Percentiles rank a stretch among this genome's conserved stretches.
These are phyloP conservation scores for Nematolebias whitei DNA, from an alignment of 2,113 vertebrate genomes.

Conservation along the genomic window DNA sequence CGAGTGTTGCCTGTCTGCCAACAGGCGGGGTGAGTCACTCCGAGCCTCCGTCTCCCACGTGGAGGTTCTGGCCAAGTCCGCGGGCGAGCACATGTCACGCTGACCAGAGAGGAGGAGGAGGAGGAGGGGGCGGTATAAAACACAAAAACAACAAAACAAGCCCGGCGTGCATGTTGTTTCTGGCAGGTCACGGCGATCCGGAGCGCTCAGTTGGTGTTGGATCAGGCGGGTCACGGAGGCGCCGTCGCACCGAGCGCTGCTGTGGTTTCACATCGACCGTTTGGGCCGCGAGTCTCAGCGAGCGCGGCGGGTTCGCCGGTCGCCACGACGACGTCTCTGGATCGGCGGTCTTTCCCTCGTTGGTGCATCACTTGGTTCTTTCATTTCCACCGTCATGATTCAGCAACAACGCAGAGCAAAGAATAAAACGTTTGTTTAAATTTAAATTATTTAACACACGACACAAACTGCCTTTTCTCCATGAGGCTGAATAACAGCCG, in stretches of 20 bases:
- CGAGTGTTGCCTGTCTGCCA: conserved; percentile 33
- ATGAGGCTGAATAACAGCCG: no score
- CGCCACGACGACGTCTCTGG: conserved; percentile 34
- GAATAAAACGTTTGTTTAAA: no score
- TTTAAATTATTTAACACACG: no score
- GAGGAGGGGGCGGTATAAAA: no score
- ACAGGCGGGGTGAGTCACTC: conserved; percentile 44
- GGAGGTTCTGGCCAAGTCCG: conserved; percentile 25
- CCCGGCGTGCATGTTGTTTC: conserved; percentile 5
- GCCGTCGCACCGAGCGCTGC: conserved; percentile 31
- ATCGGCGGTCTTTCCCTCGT: not conserved
- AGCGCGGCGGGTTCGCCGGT: conserved; percentile 44
- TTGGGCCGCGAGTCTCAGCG: conserved; percentile 61
- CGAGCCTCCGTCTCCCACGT: conserved; percentile 26
- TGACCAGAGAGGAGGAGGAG: conserved; percentile 16
- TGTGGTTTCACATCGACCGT: conserved; percentile 56
- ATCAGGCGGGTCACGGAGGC: conserved; percentile 31
- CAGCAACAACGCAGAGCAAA: no score
- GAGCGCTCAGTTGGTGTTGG: conserved; percentile 12
- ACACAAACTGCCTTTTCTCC: no score
- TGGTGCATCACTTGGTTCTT: no score
- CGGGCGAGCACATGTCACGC: conserved; percentile 53
- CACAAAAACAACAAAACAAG: conserved; percentile 18
- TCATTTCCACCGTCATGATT: no score
- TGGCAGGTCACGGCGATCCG: conserved; percentile 46